phyloP scores from a whole-genome alignment of 2,113 vertebrate genomes.

The Phasianus colchicus region DNA sequence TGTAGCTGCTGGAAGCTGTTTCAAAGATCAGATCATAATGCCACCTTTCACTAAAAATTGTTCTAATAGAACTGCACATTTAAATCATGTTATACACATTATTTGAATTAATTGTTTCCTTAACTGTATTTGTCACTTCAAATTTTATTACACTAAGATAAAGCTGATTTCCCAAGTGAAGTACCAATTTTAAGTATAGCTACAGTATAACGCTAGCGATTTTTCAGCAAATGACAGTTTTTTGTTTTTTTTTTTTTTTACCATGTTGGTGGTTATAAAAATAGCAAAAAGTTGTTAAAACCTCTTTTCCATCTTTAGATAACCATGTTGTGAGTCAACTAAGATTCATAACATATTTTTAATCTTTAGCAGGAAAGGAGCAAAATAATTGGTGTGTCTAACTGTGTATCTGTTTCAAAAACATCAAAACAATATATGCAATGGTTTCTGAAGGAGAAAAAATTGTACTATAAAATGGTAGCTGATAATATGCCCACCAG shows the following conservation, averaged over 20 bases:
- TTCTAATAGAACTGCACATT: not conserved
- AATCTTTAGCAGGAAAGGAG: conserved; percentile 48
- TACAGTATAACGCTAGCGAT: conserved; percentile 21
- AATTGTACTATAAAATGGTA: not conserved
- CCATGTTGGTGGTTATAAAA: conserved; percentile 46
- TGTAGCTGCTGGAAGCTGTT: not conserved
- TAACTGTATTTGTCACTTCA: conserved; percentile 8
- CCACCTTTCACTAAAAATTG: not conserved
- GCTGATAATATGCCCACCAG: conserved; percentile 1
- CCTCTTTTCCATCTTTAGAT: not conserved
- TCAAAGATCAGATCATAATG: not conserved
- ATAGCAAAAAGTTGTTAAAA: conserved; percentile 62
- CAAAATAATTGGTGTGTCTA: conserved; percentile 56
- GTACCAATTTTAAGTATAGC: conserved; percentile 23
- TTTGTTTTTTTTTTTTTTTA: not conserved
- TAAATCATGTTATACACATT: not conserved
- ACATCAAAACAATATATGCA: conserved; percentile 42
- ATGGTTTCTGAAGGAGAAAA: not conserved
- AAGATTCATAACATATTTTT: conserved; percentile 54
- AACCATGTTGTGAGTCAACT: conserved; percentile 58
- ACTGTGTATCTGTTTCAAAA: conserved; percentile 41
- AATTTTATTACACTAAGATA: not conserved
- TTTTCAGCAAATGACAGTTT: conserved; percentile 60
- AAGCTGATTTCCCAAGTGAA: conserved; percentile 56
- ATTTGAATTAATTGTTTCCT: not conserved